Conservation (phyloP, 1,140 invertebrate species). For the Atta texana region DNA sequence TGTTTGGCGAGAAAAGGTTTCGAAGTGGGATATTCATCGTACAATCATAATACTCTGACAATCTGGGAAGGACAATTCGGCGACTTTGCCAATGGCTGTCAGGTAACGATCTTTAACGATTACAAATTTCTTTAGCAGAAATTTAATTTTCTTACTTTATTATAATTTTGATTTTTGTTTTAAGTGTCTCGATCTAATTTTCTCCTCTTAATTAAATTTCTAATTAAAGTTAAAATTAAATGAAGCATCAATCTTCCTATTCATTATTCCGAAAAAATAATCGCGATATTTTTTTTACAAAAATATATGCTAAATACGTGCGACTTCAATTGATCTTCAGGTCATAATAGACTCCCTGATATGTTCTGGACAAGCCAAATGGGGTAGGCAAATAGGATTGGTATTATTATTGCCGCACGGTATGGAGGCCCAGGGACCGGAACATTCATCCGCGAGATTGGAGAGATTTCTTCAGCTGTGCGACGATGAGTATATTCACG, state of each 20-base stretch:
- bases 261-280: background rate
- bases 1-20: constrained; percentile 87
- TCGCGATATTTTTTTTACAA: background rate
- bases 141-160: background rate
- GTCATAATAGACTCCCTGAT: constrained; percentile 95
- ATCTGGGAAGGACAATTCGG: constrained; percentile 98
- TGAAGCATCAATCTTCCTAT: background rate
- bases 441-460: constrained; percentile 93
- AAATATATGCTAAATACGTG: background rate
- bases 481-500: constrained; percentile 91
- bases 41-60: constrained; percentile 92
- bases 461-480: constrained; percentile 94
- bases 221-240: constrained; percentile 7
- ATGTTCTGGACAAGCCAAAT: constrained; percentile 92
- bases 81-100: constrained; percentile 94
- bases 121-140: background rate
- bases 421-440: constrained; percentile 96
- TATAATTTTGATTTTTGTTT: background rate
- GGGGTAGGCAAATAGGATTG: constrained; percentile 93
- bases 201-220: background rate
- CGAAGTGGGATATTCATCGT: constrained; percentile 94
- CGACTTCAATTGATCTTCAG: constrained; percentile 83
- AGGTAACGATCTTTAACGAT: constrained; percentile 68
- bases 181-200: background rate
- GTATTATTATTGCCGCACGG: constrained; percentile 95